These are phyloP conservation scores for Zaprionus ghesquierei DNA, from an alignment of 1,140 invertebrate genomes.

Conservation along the genomic window DNA sequence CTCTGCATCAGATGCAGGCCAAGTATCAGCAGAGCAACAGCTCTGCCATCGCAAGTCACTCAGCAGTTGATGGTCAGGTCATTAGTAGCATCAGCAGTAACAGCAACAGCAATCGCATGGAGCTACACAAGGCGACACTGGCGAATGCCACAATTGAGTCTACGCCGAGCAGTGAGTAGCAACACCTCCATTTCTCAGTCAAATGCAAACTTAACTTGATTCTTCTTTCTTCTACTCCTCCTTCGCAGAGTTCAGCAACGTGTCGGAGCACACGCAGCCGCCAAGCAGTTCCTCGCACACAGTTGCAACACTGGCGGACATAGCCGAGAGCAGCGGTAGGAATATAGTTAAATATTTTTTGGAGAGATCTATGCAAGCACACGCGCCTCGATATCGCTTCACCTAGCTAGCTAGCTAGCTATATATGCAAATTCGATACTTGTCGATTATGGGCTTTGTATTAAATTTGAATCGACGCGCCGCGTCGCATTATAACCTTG, in stretches of 20 bases:
- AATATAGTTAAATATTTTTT: too few relatives aligned
- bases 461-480: neutral
- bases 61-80: conserved; percentile 65
- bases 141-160: conserved; percentile 68
- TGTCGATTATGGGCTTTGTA: neutral
- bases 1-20: conserved; percentile 61
- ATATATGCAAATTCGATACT: neutral
- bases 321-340: conserved; percentile 67
- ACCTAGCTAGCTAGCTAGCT: too few relatives aligned
- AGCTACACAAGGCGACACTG: conserved; percentile 75
- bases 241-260: conserved; percentile 50
- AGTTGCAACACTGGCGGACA: conserved; percentile 64
- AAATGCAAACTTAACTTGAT: too few relatives aligned
- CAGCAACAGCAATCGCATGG: conserved; percentile 62
- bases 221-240: neutral
- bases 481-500: neutral
- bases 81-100: conserved; percentile 19
- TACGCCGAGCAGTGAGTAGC: conserved; percentile 46
- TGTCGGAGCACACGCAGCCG: conserved; percentile 39
- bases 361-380: too few relatives aligned
- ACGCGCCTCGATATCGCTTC: too few relatives aligned
- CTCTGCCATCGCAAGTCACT: conserved; percentile 9
- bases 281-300: conserved; percentile 27
- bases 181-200: neutral
- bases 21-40: conserved; percentile 54